Conservation (phyloP, 2,888 invertebrate species). For the Lordiphosa fenestrarum region DNA sequence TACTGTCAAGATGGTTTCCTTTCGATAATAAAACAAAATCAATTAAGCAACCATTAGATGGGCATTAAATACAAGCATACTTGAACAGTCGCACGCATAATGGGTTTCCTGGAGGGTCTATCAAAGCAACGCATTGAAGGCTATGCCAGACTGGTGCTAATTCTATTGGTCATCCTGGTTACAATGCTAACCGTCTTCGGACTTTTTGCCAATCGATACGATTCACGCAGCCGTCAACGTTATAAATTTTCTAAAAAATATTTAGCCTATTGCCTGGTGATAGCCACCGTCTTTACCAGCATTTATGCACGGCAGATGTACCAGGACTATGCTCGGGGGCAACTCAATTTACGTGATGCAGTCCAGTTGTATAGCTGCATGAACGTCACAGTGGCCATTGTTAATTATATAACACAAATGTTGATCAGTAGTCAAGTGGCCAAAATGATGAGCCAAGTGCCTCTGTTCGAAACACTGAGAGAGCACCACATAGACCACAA, state of each 20-base stretch:
- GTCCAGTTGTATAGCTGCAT: slow-evolving; percentile 69
- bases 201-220: slow-evolving; percentile 51
- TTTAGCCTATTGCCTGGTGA: slow-evolving; percentile 50
- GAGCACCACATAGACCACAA: slow-evolving; percentile 46
- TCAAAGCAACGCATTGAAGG: slow-evolving; percentile 32
- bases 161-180: slow-evolving; percentile 35
- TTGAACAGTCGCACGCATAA: slow-evolving; percentile 15
- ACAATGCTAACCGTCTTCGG: slow-evolving; percentile 51
- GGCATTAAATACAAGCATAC: not conserved
- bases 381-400: slow-evolving; percentile 63
- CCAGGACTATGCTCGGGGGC: slow-evolving; percentile 48
- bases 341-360: slow-evolving; percentile 66
- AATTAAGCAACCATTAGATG: slow-evolving; percentile 22
- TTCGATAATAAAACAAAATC: slow-evolving; percentile 12
- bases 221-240: slow-evolving; percentile 29
- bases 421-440: slow-evolving; percentile 33
- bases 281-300: slow-evolving; percentile 46
- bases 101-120: slow-evolving; percentile 34
- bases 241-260: slow-evolving; percentile 50
- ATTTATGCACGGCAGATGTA: slow-evolving; percentile 59
- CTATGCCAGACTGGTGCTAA: slow-evolving; percentile 29
- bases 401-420: slow-evolving; percentile 58
- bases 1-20: slow-evolving; percentile 12
- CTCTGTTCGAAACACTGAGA: slow-evolving; percentile 50
- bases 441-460: slow-evolving; percentile 46